Conservation (phyloP, 2,113 vertebrate genomes). For the Lepisosteus oculatus region DNA sequence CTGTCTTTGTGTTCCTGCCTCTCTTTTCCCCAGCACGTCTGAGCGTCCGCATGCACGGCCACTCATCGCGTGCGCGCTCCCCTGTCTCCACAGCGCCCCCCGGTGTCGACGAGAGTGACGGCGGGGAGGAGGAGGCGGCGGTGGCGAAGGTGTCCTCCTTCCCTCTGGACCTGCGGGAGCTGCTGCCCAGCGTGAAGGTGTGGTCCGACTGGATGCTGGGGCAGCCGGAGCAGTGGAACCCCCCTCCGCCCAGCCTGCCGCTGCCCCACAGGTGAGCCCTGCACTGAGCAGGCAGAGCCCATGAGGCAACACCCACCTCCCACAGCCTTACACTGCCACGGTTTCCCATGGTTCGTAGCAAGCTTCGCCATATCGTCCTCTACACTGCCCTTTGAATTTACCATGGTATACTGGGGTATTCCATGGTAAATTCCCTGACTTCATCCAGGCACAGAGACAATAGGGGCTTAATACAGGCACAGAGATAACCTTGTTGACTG, state of each 20-base stretch:
- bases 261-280: slow-evolving; percentile 5
- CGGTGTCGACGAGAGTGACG: slow-evolving; percentile 53
- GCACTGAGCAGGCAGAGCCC: slow-evolving; percentile 41
- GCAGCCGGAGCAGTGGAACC: slow-evolving; percentile 93
- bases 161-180: slow-evolving; percentile 80
- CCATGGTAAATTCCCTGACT: too few relatives aligned
- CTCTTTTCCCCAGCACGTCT: not conserved
- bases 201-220: slow-evolving; percentile 99
- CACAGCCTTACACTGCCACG: slow-evolving; percentile 47
- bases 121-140: slow-evolving; percentile 58
- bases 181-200: slow-evolving; percentile 92
- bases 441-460: too few relatives aligned
- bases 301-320: slow-evolving; percentile 8
- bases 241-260: slow-evolving; percentile 71
- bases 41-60: not conserved
- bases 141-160: slow-evolving; percentile 87
- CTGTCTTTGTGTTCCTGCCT: not conserved
- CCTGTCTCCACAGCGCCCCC: slow-evolving; percentile 62
- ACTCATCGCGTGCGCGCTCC: not conserved
- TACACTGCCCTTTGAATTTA: slow-evolving; percentile 55
- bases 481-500: too few relatives aligned
- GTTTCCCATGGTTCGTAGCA: slow-evolving; percentile 53
- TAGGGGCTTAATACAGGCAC: too few relatives aligned
- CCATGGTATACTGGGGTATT: too few relatives aligned
- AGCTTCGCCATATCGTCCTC: slow-evolving; percentile 35